Evolutionary conservation across 2,113 vertebrate species (phyloP), one percentile per base, ranked within the genome.

Genomic region (Ptychochromis oligacanthus): DNA sequence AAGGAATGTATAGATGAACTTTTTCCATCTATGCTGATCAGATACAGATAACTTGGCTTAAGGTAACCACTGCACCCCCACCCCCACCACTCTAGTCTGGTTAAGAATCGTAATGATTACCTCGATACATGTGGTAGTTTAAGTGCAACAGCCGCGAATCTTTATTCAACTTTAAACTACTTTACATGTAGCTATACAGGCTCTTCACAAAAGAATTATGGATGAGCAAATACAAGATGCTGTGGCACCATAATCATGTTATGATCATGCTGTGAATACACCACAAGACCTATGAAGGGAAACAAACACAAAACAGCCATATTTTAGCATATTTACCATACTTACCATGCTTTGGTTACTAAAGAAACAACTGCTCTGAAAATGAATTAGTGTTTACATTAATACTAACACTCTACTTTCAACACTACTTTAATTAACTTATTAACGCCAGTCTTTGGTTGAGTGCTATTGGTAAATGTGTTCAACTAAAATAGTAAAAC

Each of bases 81-180:
- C 36, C 5, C 5, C 6, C 6, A 36, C 6, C 8, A 36, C 36
- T 8, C 36, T 6, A 7, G 6, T 36, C 36, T 5, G 6, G 2
- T 36, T 36, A 36, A 46, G 62, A 22, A 43, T 46, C 26, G 2
- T 67, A 65, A 67, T 46, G 22, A 17, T 46, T 46, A 43, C 38
- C 24, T 14, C 22, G n/a, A 67, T 1, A 65, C 38, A 18, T 43
- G n/a, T n/a, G 38, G n/a, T 2, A 67, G 62, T 43, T 46, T 0
- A 38, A 10, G 24, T 46, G 43, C 46, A 43, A 67, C 38, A 2
- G 1, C 36, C 36, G 5, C 8, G 5, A n/a, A n/a, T n/a, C 43
- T 46, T 46, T 49, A 4, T 43, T 43, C 64, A 22, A 7, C 15
- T 24, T 67, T 46, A 26, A 67, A 67, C 11, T 46, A 46, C 22